Percentiles rank a stretch among this genome's conserved stretches.
Evolutionary conservation across 2,797 vertebrate genomes (phyloP).

Genomic region (Artibeus jamaicensis): DNA sequence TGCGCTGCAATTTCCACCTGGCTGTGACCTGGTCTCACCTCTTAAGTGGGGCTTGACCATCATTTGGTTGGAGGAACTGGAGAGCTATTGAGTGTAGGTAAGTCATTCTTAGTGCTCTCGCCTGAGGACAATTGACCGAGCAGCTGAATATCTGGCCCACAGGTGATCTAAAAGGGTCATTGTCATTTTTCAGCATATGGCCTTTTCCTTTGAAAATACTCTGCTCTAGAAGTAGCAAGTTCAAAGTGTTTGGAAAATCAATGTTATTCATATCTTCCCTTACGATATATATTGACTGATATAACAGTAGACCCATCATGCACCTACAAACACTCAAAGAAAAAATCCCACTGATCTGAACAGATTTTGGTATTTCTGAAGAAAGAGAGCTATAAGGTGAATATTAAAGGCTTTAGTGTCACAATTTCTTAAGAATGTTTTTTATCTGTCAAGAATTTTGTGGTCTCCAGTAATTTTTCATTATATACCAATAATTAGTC

Average conservation of each 20-base stretch:
- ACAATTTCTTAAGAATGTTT: slow-evolving; percentile 21
- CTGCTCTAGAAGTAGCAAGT: not conserved
- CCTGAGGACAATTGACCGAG: not conserved
- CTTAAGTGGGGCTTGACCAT: not conserved
- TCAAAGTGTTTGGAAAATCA: slow-evolving; percentile 7
- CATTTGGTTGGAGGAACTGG: not conserved
- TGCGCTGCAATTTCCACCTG: not conserved
- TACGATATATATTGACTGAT: not conserved
- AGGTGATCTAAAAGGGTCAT: not conserved
- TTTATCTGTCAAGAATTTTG: slow-evolving; percentile 24
- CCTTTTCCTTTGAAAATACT: not conserved
- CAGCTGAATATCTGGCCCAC: not conserved
- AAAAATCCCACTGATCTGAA: not conserved
- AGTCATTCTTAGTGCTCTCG: not conserved
- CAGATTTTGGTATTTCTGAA: not conserved
- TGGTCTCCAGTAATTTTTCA: slow-evolving; percentile 14
- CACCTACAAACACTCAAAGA: not conserved
- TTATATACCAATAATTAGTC: slow-evolving; percentile 25
- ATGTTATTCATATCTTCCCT: not conserved
- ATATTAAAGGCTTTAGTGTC: not conserved
- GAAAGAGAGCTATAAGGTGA: not conserved
- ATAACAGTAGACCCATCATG: not conserved
- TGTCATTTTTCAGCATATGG: not conserved
- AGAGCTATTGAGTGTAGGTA: not conserved
- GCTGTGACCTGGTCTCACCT: not conserved